Base-by-base conservation (phyloP, 2,888 invertebrate genomes). In the Andrena fulva region DNA sequence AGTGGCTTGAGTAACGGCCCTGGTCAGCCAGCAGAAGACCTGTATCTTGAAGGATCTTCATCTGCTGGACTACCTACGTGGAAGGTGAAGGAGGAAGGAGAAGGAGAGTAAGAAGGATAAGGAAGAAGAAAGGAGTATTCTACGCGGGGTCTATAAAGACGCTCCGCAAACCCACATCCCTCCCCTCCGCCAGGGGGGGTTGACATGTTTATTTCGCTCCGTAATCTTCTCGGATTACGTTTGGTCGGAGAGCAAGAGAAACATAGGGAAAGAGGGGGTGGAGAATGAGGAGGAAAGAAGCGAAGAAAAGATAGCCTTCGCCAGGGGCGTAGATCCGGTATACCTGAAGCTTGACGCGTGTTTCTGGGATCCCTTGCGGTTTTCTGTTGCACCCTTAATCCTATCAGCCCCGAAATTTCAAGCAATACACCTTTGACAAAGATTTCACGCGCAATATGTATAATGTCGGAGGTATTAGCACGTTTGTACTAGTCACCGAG, bases 171-270 rank as follows among this genome's bases (percentile, higher is more conserved):
- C 89, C 88, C 87, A 88, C 90, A 85, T 85, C 87, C 85, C 87
- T 72, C 71, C 80, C 42, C 80, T 75, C 74, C 16, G 73, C 85
- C 85, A 68, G 84, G 90, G 84, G 84, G 86, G 88, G 89, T 91
- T 90, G 91, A 92, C 91, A 92, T 91, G 90, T 92, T 91, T 91
- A 91, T 91, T 92, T 92, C 91, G 85, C 85, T 84, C 76, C 77
- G 90, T 90, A 91, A 92, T 92, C 92, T 90, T 91, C 91, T 91
- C 92, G 90, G 91, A 91, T 91, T 92, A 91, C 90, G 87, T 85
- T 87, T 66, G 80, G 56, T 52, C 54, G 73, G 62, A 56, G 52
- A 27, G 29, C 29, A 63, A 67, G 68, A 64, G 68, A 66, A 20
- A 54, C 67, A 48, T 67, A 75, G 54, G 4, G 64, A 76, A 54